Evolutionary conservation across 2,888 invertebrate genomes (phyloP).

Genomic region (Nymphalis c-album): DNA sequence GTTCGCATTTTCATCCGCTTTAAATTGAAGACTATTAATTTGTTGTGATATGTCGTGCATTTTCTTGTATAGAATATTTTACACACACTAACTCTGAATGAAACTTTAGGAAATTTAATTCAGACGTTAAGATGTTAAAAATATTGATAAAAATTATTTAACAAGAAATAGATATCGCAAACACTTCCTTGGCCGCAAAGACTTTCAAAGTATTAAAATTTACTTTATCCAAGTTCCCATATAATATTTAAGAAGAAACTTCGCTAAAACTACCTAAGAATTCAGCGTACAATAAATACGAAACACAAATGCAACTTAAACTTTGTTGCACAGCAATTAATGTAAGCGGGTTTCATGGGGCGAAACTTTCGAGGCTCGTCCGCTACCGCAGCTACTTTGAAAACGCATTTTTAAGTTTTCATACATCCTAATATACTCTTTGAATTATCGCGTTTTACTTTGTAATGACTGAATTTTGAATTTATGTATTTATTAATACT

Average conservation of each 20-base stretch:
- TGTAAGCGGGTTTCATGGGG: conserved; percentile 42
- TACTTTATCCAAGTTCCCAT: conserved; percentile 13
- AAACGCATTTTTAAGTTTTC: conserved; percentile 26
- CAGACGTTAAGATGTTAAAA: too few species aligned
- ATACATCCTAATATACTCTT: conserved; percentile 17
- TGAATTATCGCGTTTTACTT: conserved; percentile 6
- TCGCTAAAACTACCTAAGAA: conserved; percentile 21
- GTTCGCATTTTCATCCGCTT: too few species aligned
- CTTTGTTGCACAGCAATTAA: conserved; percentile 47
- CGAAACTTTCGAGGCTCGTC: conserved; percentile 30
- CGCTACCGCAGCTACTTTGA: conserved; percentile 21
- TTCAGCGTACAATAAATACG: conserved; percentile 41
- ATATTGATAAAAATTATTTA: neutral
- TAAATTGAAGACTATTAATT: too few species aligned
- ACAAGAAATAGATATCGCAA: neutral
- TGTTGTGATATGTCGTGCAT: too few species aligned
- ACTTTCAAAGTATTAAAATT: conserved; percentile 6
- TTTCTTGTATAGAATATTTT: too few species aligned
- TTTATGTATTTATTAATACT: neutral
- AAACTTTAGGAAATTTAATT: neutral
- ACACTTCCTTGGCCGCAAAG: neutral
- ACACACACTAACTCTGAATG: neutral
- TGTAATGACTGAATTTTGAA: neutral
- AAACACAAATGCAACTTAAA: conserved; percentile 42
- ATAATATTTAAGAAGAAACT: conserved; percentile 27